Base-by-base conservation (phyloP, 1,140 invertebrate genomes). In the Tetramorium simillimum region DNA sequence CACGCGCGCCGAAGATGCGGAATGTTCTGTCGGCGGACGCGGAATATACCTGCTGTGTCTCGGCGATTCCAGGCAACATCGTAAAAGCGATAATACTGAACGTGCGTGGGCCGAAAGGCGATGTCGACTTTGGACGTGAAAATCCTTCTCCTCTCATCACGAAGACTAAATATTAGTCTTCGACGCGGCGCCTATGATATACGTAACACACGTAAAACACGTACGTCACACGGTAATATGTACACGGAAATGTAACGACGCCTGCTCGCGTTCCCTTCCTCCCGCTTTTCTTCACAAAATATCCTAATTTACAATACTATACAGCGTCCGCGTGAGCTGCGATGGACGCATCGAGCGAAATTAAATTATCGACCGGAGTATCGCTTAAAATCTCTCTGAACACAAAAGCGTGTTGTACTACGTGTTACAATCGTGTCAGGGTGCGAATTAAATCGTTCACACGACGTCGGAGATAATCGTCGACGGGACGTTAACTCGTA, bases 101-200 rank as follows among this genome's bases (percentile, higher is more conserved):
- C 51, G n/a, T 60, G 65, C 63, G 46, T 82, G 40, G 81, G 60
- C 21, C 37, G 80, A 86, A 84, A 86, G 51, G 85, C 63, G 76
- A 84, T 82, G 72, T 86, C 63, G 14, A 65, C n/a, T 60, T 60
- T 49, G 65, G 43, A 86, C 70, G 51, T 43, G 37, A 86, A 33
- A 33, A 81, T 72, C 67, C 49, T 43, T 60, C 46, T 85, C 40
- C 18, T 18, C 89, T 37, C 90, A 76, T 53, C 78, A 69, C 46
- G n/a, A 58, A 89, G 91, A 88, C 92, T 92, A 93, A 93, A 92
- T 92, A 92, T 93, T 92, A 93, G 93, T 92, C 90, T 75, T 78
- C 73, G 62, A 88, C 58, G 65, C 67, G 75, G 69, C 51, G 73
- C 21, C 82, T 75, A 65, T 28, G 56, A 58, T 62, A 81, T 63